Evolutionary conservation across 2,888 invertebrate species (phyloP), one percentile per base, ranked within the genome.

Genomic region (Lacanobia oleracea): DNA sequence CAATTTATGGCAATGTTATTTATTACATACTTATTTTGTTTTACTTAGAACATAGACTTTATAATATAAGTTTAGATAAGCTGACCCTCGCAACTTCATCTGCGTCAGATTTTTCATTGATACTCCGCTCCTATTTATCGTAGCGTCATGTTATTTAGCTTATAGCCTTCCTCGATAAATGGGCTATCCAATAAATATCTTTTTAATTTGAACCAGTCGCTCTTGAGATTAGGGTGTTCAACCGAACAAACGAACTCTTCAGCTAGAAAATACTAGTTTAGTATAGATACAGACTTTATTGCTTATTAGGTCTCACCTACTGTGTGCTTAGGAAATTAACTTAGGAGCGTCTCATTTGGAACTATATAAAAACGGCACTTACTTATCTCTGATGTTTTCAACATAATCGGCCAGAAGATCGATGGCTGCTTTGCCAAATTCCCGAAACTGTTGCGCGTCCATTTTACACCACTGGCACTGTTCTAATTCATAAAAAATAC

Each of bases 381-480:
- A 97, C 97, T 97, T 97, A 82, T 98, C 97, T 87, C 98, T 97
- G 79, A 99, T 97, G 85, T 97, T 98, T 82, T 99, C 98, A 81
- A 98, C 96, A 92, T 99, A 99, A 92, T 99, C 98, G n/a, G 98
- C 98, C 45, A 99, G 97, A 89, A 98, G 98, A 92, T 99, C 99
- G 78, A 99, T 97, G 75, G 98, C 97, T 43, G 98, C 98, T 90
- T 97, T 98, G 48, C 98, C 99, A 89, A 98, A 98, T 86, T 98
- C 97, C 78, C 97, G 96, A 93, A 98, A 98, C 90, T 98, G 97
- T 86, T 97, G 96, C 40, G 97, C 96, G 93, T 98, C 97, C 98
- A 98, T 98, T 85, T 82, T 87, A 77, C 83, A 81, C 69, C 88
- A 88, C 88, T 78, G 69, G 63, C 88, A 88, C 88, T 70, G 66